phyloP scores from a whole-genome alignment of 2,113 vertebrate genomes.

The Hipposideros armiger region DNA sequence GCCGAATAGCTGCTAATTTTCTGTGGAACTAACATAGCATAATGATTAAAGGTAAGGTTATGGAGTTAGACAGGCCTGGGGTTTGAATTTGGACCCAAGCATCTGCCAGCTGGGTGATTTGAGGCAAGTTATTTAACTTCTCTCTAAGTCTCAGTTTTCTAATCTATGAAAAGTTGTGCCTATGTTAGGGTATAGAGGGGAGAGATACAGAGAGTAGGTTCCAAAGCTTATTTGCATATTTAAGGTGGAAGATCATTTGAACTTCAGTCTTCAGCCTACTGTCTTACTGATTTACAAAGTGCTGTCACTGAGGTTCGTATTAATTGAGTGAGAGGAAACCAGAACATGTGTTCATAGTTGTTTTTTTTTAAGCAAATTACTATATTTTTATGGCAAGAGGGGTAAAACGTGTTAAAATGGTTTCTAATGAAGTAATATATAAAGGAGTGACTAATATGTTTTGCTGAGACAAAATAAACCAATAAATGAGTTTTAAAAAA shows the following conservation, averaged over 20 bases:
- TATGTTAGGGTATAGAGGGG: slow-evolving; percentile 85
- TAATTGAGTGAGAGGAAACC: slow-evolving; percentile 68
- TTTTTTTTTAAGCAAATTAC: slow-evolving; percentile 54
- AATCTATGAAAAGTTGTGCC: slow-evolving; percentile 85
- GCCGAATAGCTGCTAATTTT: not conserved
- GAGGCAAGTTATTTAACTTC: not conserved
- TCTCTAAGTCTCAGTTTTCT: not conserved
- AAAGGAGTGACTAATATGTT: slow-evolving; percentile 82
- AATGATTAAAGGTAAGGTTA: not conserved
- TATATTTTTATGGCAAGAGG: slow-evolving; percentile 78
- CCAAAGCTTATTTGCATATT: slow-evolving; percentile 81
- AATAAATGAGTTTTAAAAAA: slow-evolving; percentile 75
- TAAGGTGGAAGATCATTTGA: slow-evolving; percentile 80
- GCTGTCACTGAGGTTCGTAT: slow-evolving; percentile 75
- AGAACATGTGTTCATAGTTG: slow-evolving; percentile 65
- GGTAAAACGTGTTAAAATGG: slow-evolving; percentile 60
- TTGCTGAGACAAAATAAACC: slow-evolving; percentile 85
- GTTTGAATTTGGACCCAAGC: not conserved
- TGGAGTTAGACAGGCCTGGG: not conserved
- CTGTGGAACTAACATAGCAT: not conserved
- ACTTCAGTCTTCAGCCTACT: slow-evolving; percentile 73
- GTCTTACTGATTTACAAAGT: slow-evolving; percentile 86
- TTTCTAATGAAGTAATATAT: slow-evolving; percentile 74
- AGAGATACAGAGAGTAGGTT: slow-evolving; percentile 86
- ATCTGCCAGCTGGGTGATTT: not conserved